phyloP scores from a whole-genome alignment of 2,888 invertebrate genomes.

The Yponomeuta sedellus region DNA sequence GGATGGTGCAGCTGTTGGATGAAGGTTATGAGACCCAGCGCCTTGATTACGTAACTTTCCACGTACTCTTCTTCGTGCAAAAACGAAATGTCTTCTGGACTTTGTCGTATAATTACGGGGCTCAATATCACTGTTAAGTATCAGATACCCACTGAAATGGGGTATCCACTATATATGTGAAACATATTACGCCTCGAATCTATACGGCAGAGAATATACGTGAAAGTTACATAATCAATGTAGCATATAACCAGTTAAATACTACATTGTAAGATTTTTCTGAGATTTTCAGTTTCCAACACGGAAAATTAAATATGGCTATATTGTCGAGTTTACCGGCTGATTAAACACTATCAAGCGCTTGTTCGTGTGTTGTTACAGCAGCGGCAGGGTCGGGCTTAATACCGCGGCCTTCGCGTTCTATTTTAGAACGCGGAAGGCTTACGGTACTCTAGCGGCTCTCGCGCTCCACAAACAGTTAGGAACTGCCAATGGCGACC shows the following conservation, averaged over 20 bases:
- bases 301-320: background rate
- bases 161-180: too few relatives aligned
- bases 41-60: too few relatives aligned
- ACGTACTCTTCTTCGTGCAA: too few relatives aligned
- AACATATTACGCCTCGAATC: too few relatives aligned
- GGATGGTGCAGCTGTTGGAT: background rate
- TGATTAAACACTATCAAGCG: constrained; percentile 6
- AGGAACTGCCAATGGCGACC: constrained; percentile 41
- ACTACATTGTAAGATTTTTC: background rate
- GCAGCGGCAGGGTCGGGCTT: constrained; percentile 24
- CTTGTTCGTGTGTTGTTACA: constrained; percentile 6
- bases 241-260: background rate
- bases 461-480: constrained; percentile 56
- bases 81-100: too few relatives aligned
- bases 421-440: constrained; percentile 73
- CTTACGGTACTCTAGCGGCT: constrained; percentile 32
- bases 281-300: background rate
- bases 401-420: constrained; percentile 63
- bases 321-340: background rate
- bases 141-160: too few relatives aligned
- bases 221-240: too few relatives aligned
- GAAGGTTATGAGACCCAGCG: background rate
- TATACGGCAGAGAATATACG: too few relatives aligned
- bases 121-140: too few relatives aligned
- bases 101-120: too few relatives aligned